phyloP scores from a whole-genome alignment of 1,140 invertebrate species.

The Doryteuthis pealeii region DNA sequence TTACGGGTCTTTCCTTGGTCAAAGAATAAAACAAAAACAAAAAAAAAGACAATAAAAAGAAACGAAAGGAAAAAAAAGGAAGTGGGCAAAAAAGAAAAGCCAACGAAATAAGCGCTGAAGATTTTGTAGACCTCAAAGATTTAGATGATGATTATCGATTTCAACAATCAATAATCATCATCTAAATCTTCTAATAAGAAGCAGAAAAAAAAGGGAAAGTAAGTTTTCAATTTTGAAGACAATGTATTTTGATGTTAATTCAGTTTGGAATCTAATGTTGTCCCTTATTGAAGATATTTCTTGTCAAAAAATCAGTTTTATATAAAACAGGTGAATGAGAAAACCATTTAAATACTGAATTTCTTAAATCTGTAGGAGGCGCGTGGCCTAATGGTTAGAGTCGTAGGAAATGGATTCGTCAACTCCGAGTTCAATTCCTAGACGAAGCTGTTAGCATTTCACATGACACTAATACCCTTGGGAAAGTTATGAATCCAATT shows the following conservation, averaged over 20 bases:
- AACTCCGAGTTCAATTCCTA: too few relatives aligned
- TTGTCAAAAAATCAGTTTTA: neutral
- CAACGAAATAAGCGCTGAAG: constrained; percentile 46
- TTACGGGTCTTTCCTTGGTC: constrained; percentile 78
- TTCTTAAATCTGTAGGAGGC: too few relatives aligned
- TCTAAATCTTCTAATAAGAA: too few relatives aligned
- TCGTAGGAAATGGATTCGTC: too few relatives aligned
- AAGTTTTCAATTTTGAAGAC: neutral
- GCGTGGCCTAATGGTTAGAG: too few relatives aligned
- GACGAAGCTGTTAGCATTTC: too few relatives aligned
- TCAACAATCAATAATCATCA: too few relatives aligned
- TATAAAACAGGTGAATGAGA: neutral
- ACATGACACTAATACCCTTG: too few relatives aligned
- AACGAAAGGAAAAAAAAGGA: too few relatives aligned
- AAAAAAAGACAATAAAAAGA: too few relatives aligned
- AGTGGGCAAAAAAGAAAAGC: constrained; percentile 20
- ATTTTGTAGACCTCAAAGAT: constrained; percentile 72
- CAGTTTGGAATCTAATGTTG: neutral
- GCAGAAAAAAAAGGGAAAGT: constrained; percentile 83
- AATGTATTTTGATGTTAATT: neutral
- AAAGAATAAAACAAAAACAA: constrained; percentile 27
- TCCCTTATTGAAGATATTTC: neutral
- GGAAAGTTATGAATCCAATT: too few relatives aligned
- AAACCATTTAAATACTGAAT: too few relatives aligned
- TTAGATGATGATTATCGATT: constrained; percentile 79